These are phyloP conservation scores for Drosophila melanogaster DNA, from an alignment of 1,140 invertebrate genomes.

Conservation along the genomic window DNA sequence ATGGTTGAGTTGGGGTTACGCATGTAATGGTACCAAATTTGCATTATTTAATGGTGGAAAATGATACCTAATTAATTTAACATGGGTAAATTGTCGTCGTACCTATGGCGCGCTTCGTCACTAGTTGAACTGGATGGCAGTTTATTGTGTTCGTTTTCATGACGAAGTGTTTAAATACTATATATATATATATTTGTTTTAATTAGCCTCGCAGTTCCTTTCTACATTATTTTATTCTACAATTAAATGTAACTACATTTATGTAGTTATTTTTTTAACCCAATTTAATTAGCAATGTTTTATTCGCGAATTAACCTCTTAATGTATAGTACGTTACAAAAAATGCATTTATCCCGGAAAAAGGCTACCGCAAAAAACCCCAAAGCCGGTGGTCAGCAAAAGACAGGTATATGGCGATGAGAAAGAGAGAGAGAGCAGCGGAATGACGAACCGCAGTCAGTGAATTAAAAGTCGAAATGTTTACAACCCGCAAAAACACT, in stretches of 20 bases:
- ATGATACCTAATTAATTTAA: not conserved
- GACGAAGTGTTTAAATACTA: not conserved
- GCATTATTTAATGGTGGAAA: not conserved
- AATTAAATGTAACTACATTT: not conserved
- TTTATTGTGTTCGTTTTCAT: no score
- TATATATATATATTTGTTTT: not conserved
- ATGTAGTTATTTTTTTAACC: not conserved
- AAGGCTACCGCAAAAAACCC: slow-evolving; percentile 8
- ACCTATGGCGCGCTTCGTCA: no score
- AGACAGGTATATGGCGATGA: not conserved
- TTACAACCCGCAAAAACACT: slow-evolving; percentile 59
- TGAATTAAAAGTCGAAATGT: slow-evolving; percentile 66
- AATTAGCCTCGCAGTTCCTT: no score
- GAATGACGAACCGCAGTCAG: slow-evolving; percentile 20
- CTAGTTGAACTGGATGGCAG: no score
- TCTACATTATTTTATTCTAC: not conserved
- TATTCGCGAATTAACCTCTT: slow-evolving; percentile 36
- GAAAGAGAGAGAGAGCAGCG: not conserved
- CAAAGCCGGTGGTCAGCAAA: slow-evolving; percentile 31
- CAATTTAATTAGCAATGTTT: slow-evolving; percentile 40
- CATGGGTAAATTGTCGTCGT: not conserved
- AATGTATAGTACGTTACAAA: not conserved
- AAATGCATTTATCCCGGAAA: no score
- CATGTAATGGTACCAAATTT: not conserved
- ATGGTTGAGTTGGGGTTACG: not conserved